Conservation (phyloP, 53 echinoderm and acorn worm species). For the Zoroaster sp. region DNA sequence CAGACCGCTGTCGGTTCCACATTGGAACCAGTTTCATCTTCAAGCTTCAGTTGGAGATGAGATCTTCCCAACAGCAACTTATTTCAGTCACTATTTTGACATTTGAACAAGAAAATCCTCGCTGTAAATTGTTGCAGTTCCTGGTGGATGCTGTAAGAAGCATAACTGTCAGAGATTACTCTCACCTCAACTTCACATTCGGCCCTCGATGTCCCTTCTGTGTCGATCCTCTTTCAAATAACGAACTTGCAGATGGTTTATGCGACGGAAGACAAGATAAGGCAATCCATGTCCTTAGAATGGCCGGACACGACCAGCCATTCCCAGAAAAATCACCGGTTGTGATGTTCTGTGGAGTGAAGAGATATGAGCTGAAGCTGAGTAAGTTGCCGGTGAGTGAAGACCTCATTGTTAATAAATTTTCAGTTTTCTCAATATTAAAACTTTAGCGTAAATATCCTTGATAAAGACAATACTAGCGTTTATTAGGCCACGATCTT, state of each 20-base stretch:
- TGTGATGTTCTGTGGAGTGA: not conserved
- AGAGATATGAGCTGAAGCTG: not conserved
- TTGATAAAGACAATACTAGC: too few species aligned
- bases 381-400: not conserved
- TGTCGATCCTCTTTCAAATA: not conserved
- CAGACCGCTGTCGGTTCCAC: slow-evolving; percentile 12
- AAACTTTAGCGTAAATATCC: too few species aligned
- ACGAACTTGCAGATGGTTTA: not conserved
- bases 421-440: too few species aligned
- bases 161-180: slow-evolving; percentile 9
- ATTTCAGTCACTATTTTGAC: slow-evolving; percentile 16
- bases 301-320: not conserved
- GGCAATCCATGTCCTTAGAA: not conserved
- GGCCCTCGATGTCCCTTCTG: slow-evolving; percentile 45
- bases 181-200: not conserved
- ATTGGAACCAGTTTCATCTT: slow-evolving; percentile 14
- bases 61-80: slow-evolving; percentile 20
- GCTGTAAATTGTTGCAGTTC: not conserved
- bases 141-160: not conserved
- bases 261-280: not conserved
- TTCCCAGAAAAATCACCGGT: not conserved
- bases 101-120: not conserved
- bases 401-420: too few species aligned
- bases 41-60: slow-evolving; percentile 41
- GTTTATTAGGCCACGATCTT: too few species aligned